Evolutionary conservation across 2,113 vertebrate genomes (phyloP), one percentile per base, ranked within the genome.

Genomic region (Passerina amoena): DNA sequence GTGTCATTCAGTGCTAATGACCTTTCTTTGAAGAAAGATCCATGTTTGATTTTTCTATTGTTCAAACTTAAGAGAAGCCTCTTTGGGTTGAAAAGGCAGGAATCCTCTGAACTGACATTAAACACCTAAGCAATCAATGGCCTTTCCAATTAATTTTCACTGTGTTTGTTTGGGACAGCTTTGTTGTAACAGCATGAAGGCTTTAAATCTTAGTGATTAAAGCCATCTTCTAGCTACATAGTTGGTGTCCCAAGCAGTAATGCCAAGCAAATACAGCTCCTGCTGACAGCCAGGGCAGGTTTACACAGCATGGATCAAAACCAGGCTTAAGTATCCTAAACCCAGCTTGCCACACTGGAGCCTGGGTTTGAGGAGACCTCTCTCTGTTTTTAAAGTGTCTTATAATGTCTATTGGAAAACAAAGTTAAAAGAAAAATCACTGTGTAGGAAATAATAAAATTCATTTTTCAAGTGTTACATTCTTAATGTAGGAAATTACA

Each of bases 81-180:
- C 33, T 40, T 37, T 22, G 44, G 24, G 37, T 63, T 84, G 69
- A 86, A 79, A 96, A 86, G 0, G 0, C 71, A 69, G 50, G 51
- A 81, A 73, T 81, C 57, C 73, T 70, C 80, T 75, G 68, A 88
- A 66, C 42, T 88, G 76, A 73, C 59, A 81, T 94, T 47, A 78
- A 97, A 82, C 20, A 70, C 42, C 73, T 37, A 90, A 91, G 69
- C 60, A 84, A 81, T 90, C 68, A 94, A 53, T 70, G 78, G 87
- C 71, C 50, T 86, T 90, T 73, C 68, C 73, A 64, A 53, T 94
- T 89, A 85, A 89, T 82, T 91, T 90, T 82, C 9, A 0, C 38
- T 37, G 75, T 48, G 82, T 94, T 94, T 95, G 73, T 87, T 91
- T 79, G 82, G 73, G 57, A 56, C 28, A 56, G 54, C 77, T 95